Base-by-base conservation (phyloP, 2,888 invertebrate genomes). In the Pasiphila rectangulata region DNA sequence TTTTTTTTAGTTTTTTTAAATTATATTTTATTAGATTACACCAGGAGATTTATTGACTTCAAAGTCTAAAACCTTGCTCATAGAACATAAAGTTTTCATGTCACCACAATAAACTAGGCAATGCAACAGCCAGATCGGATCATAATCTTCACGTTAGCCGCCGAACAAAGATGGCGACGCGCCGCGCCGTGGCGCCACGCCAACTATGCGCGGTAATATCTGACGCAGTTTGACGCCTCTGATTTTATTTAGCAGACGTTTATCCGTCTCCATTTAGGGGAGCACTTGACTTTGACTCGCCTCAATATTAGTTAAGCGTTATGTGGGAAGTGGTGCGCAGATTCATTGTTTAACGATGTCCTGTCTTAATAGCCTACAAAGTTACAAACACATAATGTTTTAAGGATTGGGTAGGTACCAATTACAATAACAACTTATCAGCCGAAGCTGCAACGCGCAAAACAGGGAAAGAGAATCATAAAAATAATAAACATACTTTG, bases 161-260 rank as follows among this genome's bases (percentile, higher is more conserved):
- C 41, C 35, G 43, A 46, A 49, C 43, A 40, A 67, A 72, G 64
- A 75, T 72, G 78, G 73, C 76, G 77, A 67, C 70, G 43, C 24
- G 24, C 24, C 10, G 9, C 36, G 63, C 61, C 63, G 60, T 86
- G 85, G 85, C 82, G 67, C 44, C 54, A 59, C 56, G 86, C 86
- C 86, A 86, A 85, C 69, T 81, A 83, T 83, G 79, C 82, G 77
- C 72, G 64, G 77, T 75, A 79, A 75, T 72, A 77, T 72, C 75
- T 78, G 83, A 82, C 80, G 77, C 72, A 56, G 56, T 61, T 68
- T 74, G 79, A 79, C 79, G 79, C 72, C 72, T 67, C 65, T 67
- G 65, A 63, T 67, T 68, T 66, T 67, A 70, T 71, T 62, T 57
- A 60, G 56, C 46, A 62, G 57, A 57, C 56, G 57, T 54, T 58